Evolutionary conservation across 2,113 vertebrate species (phyloP).

Genomic region (Delphinapterus leucas): DNA sequence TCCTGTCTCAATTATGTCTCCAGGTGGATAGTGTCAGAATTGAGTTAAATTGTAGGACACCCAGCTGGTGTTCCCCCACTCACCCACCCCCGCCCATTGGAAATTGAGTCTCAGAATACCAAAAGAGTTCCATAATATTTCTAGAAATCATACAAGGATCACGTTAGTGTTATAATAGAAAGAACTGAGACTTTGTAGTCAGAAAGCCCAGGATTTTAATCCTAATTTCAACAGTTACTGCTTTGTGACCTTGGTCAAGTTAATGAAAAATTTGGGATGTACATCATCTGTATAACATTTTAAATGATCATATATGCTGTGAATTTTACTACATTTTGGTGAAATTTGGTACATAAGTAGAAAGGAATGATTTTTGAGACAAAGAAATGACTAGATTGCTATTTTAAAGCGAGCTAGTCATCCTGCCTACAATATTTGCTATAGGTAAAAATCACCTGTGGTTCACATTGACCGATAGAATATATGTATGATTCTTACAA

Average conservation of each 20-base stretch:
- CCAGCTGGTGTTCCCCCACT: not conserved
- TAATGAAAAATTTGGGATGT: constrained; percentile 1
- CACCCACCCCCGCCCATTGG: not conserved
- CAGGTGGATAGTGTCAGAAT: not conserved
- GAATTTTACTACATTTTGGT: constrained; percentile 34
- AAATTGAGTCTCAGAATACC: not conserved
- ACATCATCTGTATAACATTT: constrained; percentile 27
- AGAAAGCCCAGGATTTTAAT: not conserved
- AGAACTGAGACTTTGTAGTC: not conserved
- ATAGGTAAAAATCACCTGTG: not conserved
- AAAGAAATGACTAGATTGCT: not conserved
- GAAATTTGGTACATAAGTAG: not conserved
- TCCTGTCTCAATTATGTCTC: not conserved
- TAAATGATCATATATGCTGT: constrained; percentile 4
- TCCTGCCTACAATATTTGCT: not conserved
- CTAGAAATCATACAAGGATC: constrained; percentile 1
- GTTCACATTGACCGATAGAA: not conserved
- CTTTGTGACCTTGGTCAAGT: constrained; percentile 9
- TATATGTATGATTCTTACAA: not conserved
- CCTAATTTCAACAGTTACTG: not conserved
- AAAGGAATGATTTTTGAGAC: constrained; percentile 13
- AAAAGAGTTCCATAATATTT: constrained; percentile 27
- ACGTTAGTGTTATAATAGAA: not conserved
- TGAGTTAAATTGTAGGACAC: not conserved
- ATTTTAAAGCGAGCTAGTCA: constrained; percentile 41